Evolutionary conservation across 1,140 invertebrate species (phyloP), one percentile per base, ranked within the genome.

Genomic region (Galendromus occidentalis): DNA sequence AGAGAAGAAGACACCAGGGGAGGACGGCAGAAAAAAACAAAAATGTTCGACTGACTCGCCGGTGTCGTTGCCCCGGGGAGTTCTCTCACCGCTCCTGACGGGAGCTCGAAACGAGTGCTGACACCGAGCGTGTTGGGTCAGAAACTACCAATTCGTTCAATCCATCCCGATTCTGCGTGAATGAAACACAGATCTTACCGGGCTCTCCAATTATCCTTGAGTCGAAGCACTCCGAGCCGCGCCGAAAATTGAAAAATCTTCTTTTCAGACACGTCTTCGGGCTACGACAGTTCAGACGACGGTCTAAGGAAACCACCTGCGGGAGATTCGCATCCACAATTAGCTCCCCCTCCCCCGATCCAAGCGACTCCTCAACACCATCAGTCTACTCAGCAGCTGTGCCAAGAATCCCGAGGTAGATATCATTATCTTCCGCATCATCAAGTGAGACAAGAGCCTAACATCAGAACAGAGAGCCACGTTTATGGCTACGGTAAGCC

Each of bases 381-480:
- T 39, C 33, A 39, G 51, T 25, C 51, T 1, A 17, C 25, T 17
- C 25, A 59, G 14, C 51, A 59, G 51, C 51, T 59, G 22, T 59
- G 51, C 51, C 51, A 59, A 17, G 51, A 59, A 59, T 59, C 51
- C 1, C 51, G 51, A 59, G 51, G 51, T 59, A 59, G 51, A 59
- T 59, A 59, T 25, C 51, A 59, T 29, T 25, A 59, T 59, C 14
- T 20, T 14, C 51, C 1, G 14, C 22, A 59, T 33, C 28, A 47
- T 28, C 45, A 47, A 39, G 33, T 39, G 33, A 39, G 33, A 39
- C 33, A 39, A 39, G 33, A 39, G 33, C 33, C 33, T 39, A 39
- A 39, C 33, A 39, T 6, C 33, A 39, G 33, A 39, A 39, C 33
- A 39, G 33, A 39, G 33, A 39, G 33, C 33, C 33, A 39, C 33